Conservation (phyloP, 2,113 vertebrate genomes). For the Castor canadensis region DNA sequence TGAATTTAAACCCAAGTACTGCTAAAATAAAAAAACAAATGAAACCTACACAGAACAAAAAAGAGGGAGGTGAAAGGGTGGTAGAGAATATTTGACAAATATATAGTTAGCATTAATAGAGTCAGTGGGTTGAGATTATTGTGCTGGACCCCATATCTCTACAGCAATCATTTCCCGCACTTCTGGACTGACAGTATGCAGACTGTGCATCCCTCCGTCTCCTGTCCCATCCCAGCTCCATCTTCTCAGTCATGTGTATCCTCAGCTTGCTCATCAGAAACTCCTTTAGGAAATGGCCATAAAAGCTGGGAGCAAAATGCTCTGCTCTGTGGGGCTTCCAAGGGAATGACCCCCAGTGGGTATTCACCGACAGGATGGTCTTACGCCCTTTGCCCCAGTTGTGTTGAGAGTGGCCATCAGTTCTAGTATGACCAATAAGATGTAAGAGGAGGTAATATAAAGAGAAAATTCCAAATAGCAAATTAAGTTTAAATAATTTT, state of each 20-base stretch:
- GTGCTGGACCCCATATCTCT: not conserved
- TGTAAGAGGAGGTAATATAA: not conserved
- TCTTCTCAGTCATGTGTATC: not conserved
- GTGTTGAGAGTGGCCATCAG: not conserved
- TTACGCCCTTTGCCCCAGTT: not conserved
- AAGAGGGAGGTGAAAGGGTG: not conserved
- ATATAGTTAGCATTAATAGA: not conserved
- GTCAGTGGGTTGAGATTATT: not conserved
- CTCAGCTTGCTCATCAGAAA: not conserved
- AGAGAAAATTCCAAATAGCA: not conserved
- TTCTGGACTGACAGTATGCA: not conserved
- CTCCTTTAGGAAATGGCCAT: not conserved
- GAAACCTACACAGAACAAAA: not conserved
- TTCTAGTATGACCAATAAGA: not conserved
- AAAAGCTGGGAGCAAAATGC: not conserved
- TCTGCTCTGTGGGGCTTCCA: not conserved
- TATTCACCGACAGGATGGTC: not conserved
- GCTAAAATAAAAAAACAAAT: not conserved
- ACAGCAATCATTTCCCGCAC: not conserved
- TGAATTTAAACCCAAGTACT: too few species aligned
- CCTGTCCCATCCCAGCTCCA: not conserved
- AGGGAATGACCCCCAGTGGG: not conserved
- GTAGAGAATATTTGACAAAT: not conserved
- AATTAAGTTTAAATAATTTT: slow-evolving; percentile 18
- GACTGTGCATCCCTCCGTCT: not conserved